Base-by-base conservation (phyloP, 2,888 invertebrate genomes). In the Pristionchus exspectatus region DNA sequence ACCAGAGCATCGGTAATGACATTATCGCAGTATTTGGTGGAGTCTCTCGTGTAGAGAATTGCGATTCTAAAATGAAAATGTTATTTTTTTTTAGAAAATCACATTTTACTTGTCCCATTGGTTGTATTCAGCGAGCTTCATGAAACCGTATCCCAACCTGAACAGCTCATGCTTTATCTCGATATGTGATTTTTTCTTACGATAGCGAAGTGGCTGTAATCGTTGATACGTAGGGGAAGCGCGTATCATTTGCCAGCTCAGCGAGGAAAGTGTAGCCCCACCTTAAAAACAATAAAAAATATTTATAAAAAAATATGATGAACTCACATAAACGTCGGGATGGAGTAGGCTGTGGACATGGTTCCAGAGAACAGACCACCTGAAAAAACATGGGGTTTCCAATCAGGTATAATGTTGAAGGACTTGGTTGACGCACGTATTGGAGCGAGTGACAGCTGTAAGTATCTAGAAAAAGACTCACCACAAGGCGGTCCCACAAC, bases 401-500 rank as follows among this genome's bases (percentile, higher is more conserved):
- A n/a, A n/a, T n/a, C n/a, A n/a, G n/a, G n/a, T n/a, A n/a, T n/a
- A n/a, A n/a, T n/a, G n/a, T n/a, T n/a, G n/a, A n/a, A n/a, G n/a
- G n/a, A n/a, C n/a, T n/a, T n/a, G n/a, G n/a, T n/a, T n/a, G n/a
- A n/a, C n/a, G n/a, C n/a, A n/a, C n/a, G n/a, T n/a, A n/a, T n/a
- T n/a, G n/a, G n/a, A n/a, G n/a, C n/a, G n/a, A n/a, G n/a, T n/a
- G n/a, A n/a, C n/a, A n/a, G n/a, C n/a, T n/a, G n/a, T n/a, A n/a
- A n/a, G n/a, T n/a, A n/a, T n/a, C n/a, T n/a, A n/a, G n/a, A 9
- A n/a, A 54, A 54, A 90, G 90, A 74, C 33, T 87, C 72, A 30
- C 91, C 59, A 90, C 93, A 93, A 18, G 93, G 87, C 16, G 93
- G 93, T 21, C 93, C 93, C 38, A 93, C 89, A 59, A 93, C 90